Evolutionary conservation across 1,140 invertebrate genomes (phyloP).

Genomic region (Melanaphis sacchari): DNA sequence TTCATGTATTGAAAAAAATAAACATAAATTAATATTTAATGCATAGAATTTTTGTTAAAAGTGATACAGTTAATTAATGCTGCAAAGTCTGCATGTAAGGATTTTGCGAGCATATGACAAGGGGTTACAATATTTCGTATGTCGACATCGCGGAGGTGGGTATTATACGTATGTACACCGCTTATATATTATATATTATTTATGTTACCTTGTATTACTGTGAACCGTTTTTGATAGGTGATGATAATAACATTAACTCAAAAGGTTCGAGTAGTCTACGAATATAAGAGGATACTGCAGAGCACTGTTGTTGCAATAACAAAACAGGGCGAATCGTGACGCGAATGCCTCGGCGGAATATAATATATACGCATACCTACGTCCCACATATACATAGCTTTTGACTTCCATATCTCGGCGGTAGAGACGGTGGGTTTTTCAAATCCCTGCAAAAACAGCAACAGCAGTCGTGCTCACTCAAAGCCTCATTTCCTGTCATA

Average conservation of each 20-base stretch:
- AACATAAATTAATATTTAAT: too few species aligned
- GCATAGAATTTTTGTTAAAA: too few species aligned
- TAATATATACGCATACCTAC: neutral
- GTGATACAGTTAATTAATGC: too few species aligned
- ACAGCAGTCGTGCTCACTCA: conserved; percentile 24
- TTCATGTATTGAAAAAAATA: too few species aligned
- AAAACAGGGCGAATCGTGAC: conserved; percentile 42
- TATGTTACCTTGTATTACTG: neutral
- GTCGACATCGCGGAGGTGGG: neutral
- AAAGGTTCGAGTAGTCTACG: neutral
- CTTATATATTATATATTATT: neutral
- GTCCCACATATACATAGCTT: neutral
- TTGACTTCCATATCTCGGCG: neutral
- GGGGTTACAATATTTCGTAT: neutral
- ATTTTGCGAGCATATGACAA: too few species aligned
- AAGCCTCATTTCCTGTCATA: conserved; percentile 47
- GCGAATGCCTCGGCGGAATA: neutral
- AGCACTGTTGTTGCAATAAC: neutral
- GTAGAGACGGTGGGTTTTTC: neutral
- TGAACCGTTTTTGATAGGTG: conserved; percentile 8
- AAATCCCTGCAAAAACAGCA: neutral
- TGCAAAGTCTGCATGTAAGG: too few species aligned
- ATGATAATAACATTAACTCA: neutral
- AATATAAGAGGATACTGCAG: neutral
- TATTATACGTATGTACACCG: neutral